These are phyloP conservation scores for Drosophila suboccidentalis DNA, from an alignment of 2,888 invertebrate species.

Conservation along the genomic window DNA sequence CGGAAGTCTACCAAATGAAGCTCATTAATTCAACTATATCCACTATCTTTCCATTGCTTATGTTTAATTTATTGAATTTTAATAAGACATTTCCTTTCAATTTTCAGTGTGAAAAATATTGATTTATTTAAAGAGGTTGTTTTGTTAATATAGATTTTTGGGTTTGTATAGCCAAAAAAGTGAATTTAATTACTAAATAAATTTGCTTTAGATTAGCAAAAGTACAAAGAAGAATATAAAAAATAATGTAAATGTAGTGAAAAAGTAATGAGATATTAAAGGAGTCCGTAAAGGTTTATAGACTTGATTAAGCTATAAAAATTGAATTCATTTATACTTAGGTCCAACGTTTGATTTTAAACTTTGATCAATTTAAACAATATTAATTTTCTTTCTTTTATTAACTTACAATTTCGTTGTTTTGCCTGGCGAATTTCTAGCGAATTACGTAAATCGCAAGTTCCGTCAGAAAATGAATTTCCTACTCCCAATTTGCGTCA, in stretches of 20 bases:
- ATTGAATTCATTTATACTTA: too few species aligned
- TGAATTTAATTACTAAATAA: background rate
- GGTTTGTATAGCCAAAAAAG: background rate
- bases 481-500: slow-evolving; percentile 19
- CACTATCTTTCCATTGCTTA: slow-evolving; percentile 5
- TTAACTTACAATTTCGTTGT: background rate
- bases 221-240: too few species aligned
- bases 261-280: too few species aligned
- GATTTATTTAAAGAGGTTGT: slow-evolving; percentile 1
- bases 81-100: slow-evolving; percentile 54
- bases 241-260: too few species aligned
- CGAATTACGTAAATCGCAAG: slow-evolving; percentile 9
- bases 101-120: slow-evolving; percentile 5
- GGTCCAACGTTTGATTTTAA: background rate
- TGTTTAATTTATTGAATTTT: slow-evolving; percentile 48
- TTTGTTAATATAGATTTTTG: background rate
- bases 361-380: background rate
- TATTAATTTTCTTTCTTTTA: background rate
- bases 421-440: background rate
- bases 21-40: slow-evolving; percentile 37
- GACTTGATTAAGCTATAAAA: too few species aligned
- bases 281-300: too few species aligned
- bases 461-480: slow-evolving; percentile 4
- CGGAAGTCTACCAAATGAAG: slow-evolving; percentile 51
- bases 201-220: background rate